These are phyloP conservation scores for Cryptoprocta ferox DNA, from an alignment of 2,797 vertebrate genomes.

Conservation along the genomic window DNA sequence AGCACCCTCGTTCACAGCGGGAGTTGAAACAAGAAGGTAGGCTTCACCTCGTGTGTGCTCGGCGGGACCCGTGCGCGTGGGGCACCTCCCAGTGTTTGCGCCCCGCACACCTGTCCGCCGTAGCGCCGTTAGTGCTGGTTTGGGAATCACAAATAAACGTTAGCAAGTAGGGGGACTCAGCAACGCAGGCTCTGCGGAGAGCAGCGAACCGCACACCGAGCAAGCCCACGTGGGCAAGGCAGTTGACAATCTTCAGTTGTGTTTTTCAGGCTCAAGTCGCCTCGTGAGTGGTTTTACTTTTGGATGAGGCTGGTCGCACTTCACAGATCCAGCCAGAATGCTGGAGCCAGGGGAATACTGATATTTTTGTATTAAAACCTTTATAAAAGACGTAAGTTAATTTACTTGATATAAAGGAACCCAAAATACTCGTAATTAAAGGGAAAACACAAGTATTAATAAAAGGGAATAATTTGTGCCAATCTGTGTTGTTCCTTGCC, in stretches of 20 bases:
- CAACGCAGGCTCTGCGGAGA: too few relatives aligned
- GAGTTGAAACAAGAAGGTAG: too few relatives aligned
- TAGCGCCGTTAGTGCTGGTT: rapidly evolving
- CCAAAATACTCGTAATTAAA: neutral
- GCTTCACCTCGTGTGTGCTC: rapidly evolving
- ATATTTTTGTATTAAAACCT: neutral
- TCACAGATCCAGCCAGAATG: neutral
- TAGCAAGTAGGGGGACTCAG: neutral
- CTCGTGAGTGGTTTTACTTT: neutral
- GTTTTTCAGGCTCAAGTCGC: neutral
- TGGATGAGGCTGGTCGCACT: neutral
- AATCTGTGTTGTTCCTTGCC: neutral
- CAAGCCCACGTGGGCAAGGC: neutral
- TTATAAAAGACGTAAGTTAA: neutral
- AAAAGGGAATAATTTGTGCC: neutral
- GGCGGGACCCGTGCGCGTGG: too few relatives aligned
- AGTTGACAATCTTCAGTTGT: rapidly evolving
- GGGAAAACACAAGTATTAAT: neutral
- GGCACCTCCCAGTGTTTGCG: rapidly evolving
- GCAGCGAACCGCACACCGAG: rapidly evolving
- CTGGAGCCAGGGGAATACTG: neutral
- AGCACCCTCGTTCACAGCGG: too few relatives aligned
- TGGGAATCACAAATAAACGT: neutral
- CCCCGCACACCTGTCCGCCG: rapidly evolving
- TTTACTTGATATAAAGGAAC: neutral